phyloP scores from a whole-genome alignment of 2,113 vertebrate species.

The Odontesthes bonariensis region DNA sequence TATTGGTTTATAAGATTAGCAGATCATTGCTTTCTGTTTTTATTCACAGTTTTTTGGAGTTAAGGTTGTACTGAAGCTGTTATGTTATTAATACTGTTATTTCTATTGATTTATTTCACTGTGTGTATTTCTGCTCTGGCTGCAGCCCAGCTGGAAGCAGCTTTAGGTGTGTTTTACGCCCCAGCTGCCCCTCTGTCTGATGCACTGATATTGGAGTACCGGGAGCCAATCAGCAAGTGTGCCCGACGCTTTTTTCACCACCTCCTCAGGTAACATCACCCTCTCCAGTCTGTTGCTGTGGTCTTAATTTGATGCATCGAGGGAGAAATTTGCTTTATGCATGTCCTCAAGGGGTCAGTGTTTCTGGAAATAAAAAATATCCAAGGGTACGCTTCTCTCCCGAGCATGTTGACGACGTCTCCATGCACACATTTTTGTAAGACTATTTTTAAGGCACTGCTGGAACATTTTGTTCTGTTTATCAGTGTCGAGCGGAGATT shows the following conservation, averaged over 20 bases:
- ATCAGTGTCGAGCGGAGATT: conserved; percentile 13
- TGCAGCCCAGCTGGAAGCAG: conserved; percentile 92
- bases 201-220: conserved; percentile 88
- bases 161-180: conserved; percentile 93
- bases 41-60: too few species aligned
- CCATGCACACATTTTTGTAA: not conserved
- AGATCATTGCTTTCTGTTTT: too few species aligned
- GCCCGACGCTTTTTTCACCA: conserved; percentile 97
- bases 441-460: conserved; percentile 39
- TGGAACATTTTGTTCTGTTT: conserved; percentile 17
- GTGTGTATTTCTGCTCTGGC: conserved; percentile 22
- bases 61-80: too few species aligned
- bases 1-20: too few species aligned
- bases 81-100: not conserved
- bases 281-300: conserved; percentile 11
- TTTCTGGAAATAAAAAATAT: not conserved
- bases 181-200: conserved; percentile 90
- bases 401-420: not conserved
- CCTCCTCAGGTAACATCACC: conserved; percentile 91
- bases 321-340: conserved; percentile 13
- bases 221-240: conserved; percentile 91
- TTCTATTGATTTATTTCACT: not conserved
- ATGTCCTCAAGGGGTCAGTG: not conserved
- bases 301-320: conserved; percentile 36
- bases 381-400: not conserved